A percentile compares a stretch with the other conserved stretches of the same genome.
phyloP scores from a whole-genome alignment of 2,888 invertebrate genomes.

The Herminia tarsipennalis region DNA sequence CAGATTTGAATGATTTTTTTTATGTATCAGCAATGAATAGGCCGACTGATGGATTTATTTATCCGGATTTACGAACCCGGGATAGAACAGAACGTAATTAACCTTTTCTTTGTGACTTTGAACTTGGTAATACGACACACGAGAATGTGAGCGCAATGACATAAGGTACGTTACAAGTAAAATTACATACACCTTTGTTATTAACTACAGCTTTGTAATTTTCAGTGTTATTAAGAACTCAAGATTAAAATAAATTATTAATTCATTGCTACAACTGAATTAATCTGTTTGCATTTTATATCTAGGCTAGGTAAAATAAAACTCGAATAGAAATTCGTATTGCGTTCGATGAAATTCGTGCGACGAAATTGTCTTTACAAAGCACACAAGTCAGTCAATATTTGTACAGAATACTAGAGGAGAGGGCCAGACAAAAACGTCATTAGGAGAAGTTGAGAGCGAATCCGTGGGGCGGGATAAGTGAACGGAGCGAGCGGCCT shows the following conservation, averaged over 20 bases:
- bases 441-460: slow-evolving; percentile 55
- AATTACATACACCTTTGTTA: too few species aligned
- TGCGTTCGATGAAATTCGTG: not conserved
- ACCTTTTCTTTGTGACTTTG: not conserved
- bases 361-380: slow-evolving; percentile 29
- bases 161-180: too few species aligned
- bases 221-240: too few species aligned
- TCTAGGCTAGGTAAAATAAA: too few species aligned
- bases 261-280: too few species aligned
- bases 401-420: slow-evolving; percentile 49
- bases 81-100: slow-evolving; percentile 20
- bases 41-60: slow-evolving; percentile 26
- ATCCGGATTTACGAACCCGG: slow-evolving; percentile 18
- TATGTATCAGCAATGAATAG: slow-evolving; percentile 33
- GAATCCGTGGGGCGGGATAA: slow-evolving; percentile 50
- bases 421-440: slow-evolving; percentile 62
- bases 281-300: too few species aligned
- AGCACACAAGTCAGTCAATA: slow-evolving; percentile 56
- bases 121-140: not conserved
- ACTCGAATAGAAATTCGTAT: too few species aligned
- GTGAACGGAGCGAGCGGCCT: slow-evolving; percentile 30
- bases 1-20: slow-evolving; percentile 46
- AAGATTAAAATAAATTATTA: too few species aligned
- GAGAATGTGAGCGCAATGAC: not conserved
- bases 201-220: too few species aligned